Conservation (phyloP, 2,797 vertebrate species). For the Dendrocincla fuliginosa region DNA sequence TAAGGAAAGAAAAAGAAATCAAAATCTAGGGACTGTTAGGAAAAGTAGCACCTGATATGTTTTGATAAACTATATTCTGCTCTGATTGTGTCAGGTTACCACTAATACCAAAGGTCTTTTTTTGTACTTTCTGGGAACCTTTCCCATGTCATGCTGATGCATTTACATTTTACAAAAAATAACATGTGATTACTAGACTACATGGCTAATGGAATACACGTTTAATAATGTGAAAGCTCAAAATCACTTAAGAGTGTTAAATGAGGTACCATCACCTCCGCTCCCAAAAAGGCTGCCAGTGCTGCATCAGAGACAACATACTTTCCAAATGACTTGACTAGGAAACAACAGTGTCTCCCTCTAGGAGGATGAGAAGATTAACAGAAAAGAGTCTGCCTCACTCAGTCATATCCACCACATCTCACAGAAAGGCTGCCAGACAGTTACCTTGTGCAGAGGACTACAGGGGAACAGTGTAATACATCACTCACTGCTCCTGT, state of each 20-base stretch:
- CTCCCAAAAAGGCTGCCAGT: not conserved
- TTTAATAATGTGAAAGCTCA: not conserved
- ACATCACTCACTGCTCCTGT: not conserved
- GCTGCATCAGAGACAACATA: not conserved
- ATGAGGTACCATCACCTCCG: not conserved
- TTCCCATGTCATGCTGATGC: constrained; percentile 2
- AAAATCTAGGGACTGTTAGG: not conserved
- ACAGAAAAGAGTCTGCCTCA: not conserved
- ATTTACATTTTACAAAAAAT: constrained; percentile 9
- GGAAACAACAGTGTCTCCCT: not conserved
- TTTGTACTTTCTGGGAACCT: not conserved
- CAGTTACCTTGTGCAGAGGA: not conserved
- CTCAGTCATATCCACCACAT: not conserved
- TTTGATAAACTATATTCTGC: not conserved
- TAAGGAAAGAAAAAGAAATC: not conserved
- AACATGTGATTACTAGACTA: not conserved
- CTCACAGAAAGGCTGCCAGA: constrained; percentile 3
- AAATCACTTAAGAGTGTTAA: not conserved
- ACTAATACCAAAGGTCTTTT: not conserved
- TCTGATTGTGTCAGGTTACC: not conserved
- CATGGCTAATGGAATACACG: not conserved
- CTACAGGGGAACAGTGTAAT: not conserved
- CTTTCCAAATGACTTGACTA: not conserved
- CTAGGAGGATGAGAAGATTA: not conserved
- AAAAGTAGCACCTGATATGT: not conserved